Evolutionary conservation across 2,888 invertebrate genomes (phyloP).

Genomic region (Diarsia rubi): DNA sequence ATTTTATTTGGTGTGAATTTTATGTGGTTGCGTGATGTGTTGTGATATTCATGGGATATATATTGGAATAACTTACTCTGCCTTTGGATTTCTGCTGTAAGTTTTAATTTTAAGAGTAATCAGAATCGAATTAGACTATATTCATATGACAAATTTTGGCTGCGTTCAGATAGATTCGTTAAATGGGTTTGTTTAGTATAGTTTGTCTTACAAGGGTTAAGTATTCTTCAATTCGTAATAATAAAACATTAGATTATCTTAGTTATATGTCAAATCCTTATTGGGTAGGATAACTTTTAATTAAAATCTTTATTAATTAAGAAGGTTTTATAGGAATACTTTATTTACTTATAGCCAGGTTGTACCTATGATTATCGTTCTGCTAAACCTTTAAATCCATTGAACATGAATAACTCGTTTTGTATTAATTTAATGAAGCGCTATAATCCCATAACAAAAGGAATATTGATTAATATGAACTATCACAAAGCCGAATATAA

Average conservation of each 20-base stretch:
- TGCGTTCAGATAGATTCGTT: neutral
- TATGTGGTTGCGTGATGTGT: constrained; percentile 76
- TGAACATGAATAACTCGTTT: neutral
- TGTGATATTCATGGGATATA: constrained; percentile 74
- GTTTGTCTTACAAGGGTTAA: neutral
- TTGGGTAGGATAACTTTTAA: too few species aligned
- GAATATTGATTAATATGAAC: constrained; percentile 17
- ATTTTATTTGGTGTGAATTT: constrained; percentile 75
- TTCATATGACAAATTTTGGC: neutral
- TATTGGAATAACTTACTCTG: constrained; percentile 67
- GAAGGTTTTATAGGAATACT: too few species aligned
- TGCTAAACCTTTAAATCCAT: neutral
- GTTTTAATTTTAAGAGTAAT: constrained; percentile 62
- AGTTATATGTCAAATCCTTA: neutral
- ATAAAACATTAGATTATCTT: neutral
- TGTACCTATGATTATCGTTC: neutral
- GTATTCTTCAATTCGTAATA: neutral
- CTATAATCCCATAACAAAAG: neutral
- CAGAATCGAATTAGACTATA: constrained; percentile 31
- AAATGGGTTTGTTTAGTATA: neutral
- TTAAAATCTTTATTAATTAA: too few species aligned
- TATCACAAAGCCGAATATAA: constrained; percentile 4
- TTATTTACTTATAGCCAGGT: neutral
- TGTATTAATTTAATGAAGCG: neutral
- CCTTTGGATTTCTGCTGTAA: constrained; percentile 62